Conservation (phyloP, 2,797 vertebrate species). For the Danio kyathit region DNA sequence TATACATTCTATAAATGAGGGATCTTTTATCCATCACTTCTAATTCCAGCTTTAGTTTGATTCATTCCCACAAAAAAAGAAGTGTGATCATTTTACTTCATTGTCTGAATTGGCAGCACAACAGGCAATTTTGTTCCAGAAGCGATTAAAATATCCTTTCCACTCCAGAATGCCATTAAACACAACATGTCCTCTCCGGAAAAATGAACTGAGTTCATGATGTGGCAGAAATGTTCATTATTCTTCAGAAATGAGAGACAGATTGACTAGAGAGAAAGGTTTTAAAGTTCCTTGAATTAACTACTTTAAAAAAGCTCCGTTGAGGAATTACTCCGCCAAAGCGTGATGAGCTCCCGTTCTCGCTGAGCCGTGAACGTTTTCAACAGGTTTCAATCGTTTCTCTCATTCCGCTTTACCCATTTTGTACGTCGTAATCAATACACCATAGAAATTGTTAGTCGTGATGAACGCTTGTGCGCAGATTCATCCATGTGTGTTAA, state of each 20-base stretch:
- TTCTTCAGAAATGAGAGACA: too few relatives aligned
- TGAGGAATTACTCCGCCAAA: not conserved
- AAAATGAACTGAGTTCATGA: not conserved
- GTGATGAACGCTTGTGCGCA: not conserved
- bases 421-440: conserved; percentile 3
- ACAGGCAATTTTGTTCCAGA: not conserved
- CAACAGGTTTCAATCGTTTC: not conserved
- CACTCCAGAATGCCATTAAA: not conserved
- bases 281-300: not conserved
- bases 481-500: not conserved
- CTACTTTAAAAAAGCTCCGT: not conserved
- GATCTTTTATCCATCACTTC: too few relatives aligned
- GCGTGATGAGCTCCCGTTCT: not conserved
- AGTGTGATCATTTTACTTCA: not conserved
- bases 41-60: not conserved
- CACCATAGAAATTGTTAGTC: not conserved
- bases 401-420: not conserved
- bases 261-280: too few relatives aligned
- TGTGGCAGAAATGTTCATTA: not conserved
- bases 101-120: not conserved
- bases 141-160: not conserved
- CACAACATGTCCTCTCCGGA: not conserved
- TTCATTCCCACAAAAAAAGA: not conserved
- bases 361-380: not conserved
- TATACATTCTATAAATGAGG: too few relatives aligned